Percentiles rank a stretch among this genome's conserved stretches.
These are phyloP conservation scores for Oxycera nigricornis DNA, from an alignment of 2,888 invertebrate species.

Conservation along the genomic window DNA sequence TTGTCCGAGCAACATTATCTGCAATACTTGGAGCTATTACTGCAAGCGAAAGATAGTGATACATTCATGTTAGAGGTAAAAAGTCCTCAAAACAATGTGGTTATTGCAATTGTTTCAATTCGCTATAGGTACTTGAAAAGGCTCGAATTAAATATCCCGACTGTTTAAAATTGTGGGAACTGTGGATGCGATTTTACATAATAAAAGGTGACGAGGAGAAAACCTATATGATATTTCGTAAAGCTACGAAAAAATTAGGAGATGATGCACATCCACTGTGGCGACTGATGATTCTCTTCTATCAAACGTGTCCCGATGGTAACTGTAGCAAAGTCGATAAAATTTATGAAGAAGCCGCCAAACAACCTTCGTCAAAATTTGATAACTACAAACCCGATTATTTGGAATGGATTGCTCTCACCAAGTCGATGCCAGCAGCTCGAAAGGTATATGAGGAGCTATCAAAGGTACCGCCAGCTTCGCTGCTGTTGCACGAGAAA, in stretches of 20 bases:
- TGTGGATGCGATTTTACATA: slow-evolving; percentile 63
- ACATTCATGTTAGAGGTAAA: neutral
- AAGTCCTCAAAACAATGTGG: neutral
- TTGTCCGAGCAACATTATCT: slow-evolving; percentile 64
- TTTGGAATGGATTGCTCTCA: slow-evolving; percentile 52
- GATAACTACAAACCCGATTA: slow-evolving; percentile 54
- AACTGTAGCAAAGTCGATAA: slow-evolving; percentile 50
- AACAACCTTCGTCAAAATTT: slow-evolving; percentile 52
- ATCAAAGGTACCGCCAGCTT: slow-evolving; percentile 67
- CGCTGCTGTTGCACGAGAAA: slow-evolving; percentile 67
- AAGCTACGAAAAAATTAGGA: slow-evolving; percentile 53
- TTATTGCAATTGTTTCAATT: neutral
- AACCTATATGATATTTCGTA: slow-evolving; percentile 60
- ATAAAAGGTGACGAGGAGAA: slow-evolving; percentile 60
- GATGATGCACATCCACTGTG: slow-evolving; percentile 53
- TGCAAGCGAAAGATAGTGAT: slow-evolving; percentile 49
- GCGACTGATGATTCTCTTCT: slow-evolving; percentile 55
- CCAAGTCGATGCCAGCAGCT: slow-evolving; percentile 65
- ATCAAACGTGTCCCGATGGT: slow-evolving; percentile 52
- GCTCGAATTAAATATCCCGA: slow-evolving; percentile 62
- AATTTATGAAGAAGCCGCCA: slow-evolving; percentile 54
- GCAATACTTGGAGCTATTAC: slow-evolving; percentile 59
- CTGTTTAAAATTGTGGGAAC: slow-evolving; percentile 65
- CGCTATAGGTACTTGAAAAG: slow-evolving; percentile 54
- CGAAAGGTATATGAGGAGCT: slow-evolving; percentile 70